These are phyloP conservation scores for Biston stratarius DNA, from an alignment of 2,888 invertebrate genomes.

Conservation along the genomic window DNA sequence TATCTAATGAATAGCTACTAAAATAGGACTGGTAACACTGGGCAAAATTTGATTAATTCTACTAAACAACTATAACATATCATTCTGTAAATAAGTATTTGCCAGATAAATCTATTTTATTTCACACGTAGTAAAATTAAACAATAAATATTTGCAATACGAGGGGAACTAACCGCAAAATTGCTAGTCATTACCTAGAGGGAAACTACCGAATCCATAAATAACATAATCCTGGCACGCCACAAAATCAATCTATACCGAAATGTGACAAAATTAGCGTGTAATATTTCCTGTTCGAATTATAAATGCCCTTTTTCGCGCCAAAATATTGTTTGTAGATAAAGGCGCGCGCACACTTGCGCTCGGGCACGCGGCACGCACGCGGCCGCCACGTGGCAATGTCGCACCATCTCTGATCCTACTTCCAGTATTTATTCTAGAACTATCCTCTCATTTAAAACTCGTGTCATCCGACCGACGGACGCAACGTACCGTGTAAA, in stretches of 20 bases:
- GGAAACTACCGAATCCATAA: slow-evolving; percentile 52
- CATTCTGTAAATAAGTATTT: no score
- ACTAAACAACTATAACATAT: no score
- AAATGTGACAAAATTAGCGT: slow-evolving; percentile 84
- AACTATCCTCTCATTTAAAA: slow-evolving; percentile 77
- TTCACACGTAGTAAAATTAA: slow-evolving; percentile 19
- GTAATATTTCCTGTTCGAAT: slow-evolving; percentile 83
- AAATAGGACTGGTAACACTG: no score
- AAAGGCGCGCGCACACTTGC: slow-evolving; percentile 49
- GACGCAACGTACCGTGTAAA: slow-evolving; percentile 69
- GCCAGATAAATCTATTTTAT: slow-evolving; percentile 9
- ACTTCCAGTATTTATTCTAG: slow-evolving; percentile 78
- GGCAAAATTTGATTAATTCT: no score
- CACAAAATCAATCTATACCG: slow-evolving; percentile 78
- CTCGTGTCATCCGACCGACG: slow-evolving; percentile 72
- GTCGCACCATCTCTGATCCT: slow-evolving; percentile 57
- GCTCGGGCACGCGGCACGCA: slow-evolving; percentile 63
- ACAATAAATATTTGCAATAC: slow-evolving; percentile 22
- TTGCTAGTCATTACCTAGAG: slow-evolving; percentile 46
- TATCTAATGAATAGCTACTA: no score
- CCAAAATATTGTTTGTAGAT: slow-evolving; percentile 62
- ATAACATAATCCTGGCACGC: slow-evolving; percentile 65
- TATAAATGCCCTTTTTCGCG: slow-evolving; percentile 76
- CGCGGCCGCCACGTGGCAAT: slow-evolving; percentile 60
- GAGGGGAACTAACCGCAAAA: slow-evolving; percentile 45